Evolutionary conservation across 2,797 vertebrate genomes (phyloP).

Genomic region (Mionectes olivaceus): DNA sequence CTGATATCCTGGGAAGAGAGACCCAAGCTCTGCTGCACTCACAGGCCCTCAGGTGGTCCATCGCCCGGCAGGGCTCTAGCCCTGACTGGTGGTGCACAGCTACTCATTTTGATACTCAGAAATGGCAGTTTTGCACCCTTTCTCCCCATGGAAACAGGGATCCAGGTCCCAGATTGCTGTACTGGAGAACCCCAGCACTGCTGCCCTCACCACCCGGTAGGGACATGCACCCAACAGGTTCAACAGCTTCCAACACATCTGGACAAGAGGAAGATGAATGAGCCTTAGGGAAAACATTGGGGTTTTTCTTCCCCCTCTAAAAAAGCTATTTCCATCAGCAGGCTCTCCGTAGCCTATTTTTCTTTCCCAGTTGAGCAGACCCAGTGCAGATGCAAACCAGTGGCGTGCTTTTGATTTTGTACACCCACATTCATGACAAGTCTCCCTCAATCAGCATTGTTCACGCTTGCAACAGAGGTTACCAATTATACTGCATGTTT

Average conservation of each 20-base stretch:
- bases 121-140: neutral
- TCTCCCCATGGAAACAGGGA: neutral
- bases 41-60: rapidly evolving
- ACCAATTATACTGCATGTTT: neutral
- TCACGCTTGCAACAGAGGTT: neutral
- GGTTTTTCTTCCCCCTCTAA: neutral
- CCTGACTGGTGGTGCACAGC: rapidly evolving
- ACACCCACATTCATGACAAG: neutral
- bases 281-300: neutral
- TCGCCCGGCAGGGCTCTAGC: neutral
- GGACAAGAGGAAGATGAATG: rapidly evolving
- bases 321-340: neutral
- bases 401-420: neutral
- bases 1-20: neutral
- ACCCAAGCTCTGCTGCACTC: neutral
- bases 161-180: neutral
- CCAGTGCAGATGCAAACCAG: neutral
- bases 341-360: neutral
- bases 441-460: neutral
- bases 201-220: rapidly evolving
- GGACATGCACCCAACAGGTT: rapidly evolving
- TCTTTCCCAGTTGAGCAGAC: neutral
- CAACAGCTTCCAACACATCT: neutral
- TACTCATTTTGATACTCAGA: neutral
- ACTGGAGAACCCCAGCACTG: rapidly evolving